Conservation (phyloP, 1,140 invertebrate genomes). For the Papilio glaucus region DNA sequence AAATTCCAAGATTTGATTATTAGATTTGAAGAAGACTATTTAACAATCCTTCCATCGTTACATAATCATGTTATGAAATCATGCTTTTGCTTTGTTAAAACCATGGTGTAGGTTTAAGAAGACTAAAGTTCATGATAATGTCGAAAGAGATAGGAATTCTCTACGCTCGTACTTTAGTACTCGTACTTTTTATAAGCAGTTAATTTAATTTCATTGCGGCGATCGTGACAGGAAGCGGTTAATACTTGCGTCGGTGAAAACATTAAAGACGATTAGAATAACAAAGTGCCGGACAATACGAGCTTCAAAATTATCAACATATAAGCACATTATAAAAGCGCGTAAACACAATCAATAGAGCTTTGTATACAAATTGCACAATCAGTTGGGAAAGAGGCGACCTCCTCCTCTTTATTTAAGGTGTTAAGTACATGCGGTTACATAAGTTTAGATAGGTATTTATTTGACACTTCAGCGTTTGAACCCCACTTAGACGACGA, state of each 20-base stretch:
- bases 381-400: conserved; percentile 49
- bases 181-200: conserved; percentile 20
- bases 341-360: conserved; percentile 42
- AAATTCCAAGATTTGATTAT: too few relatives aligned
- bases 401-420: conserved; percentile 44
- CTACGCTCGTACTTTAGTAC: neutral
- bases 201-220: conserved; percentile 30
- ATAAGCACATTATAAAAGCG: conserved; percentile 27
- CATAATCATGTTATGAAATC: too few relatives aligned
- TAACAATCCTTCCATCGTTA: too few relatives aligned
- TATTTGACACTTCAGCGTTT: conserved; percentile 56
- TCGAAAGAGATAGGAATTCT: neutral
- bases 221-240: conserved; percentile 20
- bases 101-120: neutral
- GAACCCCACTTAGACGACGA: conserved; percentile 53
- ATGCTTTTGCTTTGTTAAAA: neutral
- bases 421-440: conserved; percentile 60
- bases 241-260: conserved; percentile 20
- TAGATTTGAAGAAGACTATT: too few relatives aligned
- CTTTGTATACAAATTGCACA: conserved; percentile 50
- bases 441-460: conserved; percentile 45
- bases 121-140: neutral
- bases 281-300: neutral
- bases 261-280: conserved; percentile 15
- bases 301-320: conserved; percentile 24